Base-by-base conservation (phyloP, 2,113 vertebrate species). In the Trochalopteron elliotii region DNA sequence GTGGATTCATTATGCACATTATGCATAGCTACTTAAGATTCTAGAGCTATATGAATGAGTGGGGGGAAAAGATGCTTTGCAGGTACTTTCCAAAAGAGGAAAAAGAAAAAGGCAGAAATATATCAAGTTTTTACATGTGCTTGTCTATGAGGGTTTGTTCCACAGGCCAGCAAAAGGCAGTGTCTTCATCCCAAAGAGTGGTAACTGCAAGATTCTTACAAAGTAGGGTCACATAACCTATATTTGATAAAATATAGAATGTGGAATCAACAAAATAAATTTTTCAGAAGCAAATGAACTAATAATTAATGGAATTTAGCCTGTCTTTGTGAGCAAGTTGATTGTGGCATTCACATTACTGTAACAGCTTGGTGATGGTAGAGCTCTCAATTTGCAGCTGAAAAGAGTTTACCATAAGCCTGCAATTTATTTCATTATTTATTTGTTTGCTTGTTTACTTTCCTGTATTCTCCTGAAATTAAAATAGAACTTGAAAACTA, bases 41-140 rank as follows among this genome's bases (percentile, higher is more conserved):
- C 27, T 10, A 30, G 12, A 49, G 24, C 24, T 40, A 1, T 17
- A 5, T 24, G 42, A 20, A 30, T 11, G 60, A 13, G 11, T 8
- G 10, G 5, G 1, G 0, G 1, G 14, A 18, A 31, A 39, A 14
- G 28, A 30, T 30, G 42, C 14, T 65, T 75, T 35, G 37, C 31
- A 49, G 42, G 8, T 30, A 35, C 12, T 35, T 57, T 65, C 12
- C 35, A 40, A 7, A 57, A n/a, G 30, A 57, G 30, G 24, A n/a
- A 23, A 35, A 53, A 19, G 31, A 24, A 56, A 39, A 56, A 56
- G 24, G 30, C 50, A 74, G 28, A 40, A 28, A 47, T 56, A 30
- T 8, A n/a, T 20, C 3, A 15, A 20, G 19, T 40, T 65, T 74
- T 56, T 7, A 47, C 15, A 15, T 1, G 0, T n/a, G 11, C 14